Evolutionary conservation across 2,797 vertebrate genomes (phyloP).

Genomic region (Numenius phaeopus): DNA sequence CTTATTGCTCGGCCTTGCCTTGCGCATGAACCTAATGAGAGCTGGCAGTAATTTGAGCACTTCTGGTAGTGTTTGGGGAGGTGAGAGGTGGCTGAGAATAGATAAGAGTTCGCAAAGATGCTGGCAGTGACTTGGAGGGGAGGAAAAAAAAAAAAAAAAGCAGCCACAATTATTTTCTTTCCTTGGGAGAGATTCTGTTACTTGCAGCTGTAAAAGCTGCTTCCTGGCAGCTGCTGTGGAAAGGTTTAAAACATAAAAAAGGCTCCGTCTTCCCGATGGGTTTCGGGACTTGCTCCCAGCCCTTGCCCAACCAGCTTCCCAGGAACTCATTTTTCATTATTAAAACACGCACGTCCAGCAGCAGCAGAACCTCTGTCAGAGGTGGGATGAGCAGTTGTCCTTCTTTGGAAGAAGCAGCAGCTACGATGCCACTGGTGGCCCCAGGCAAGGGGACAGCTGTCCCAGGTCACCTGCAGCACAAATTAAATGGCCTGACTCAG

Average conservation of each 20-base stretch:
- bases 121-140: not conserved
- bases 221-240: conserved; percentile 39
- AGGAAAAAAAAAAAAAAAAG: not conserved
- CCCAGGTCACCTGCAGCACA: not conserved
- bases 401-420: not conserved
- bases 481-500: conserved; percentile 3
- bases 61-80: conserved; percentile 42
- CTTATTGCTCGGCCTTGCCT: conserved; percentile 29
- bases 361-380: not conserved
- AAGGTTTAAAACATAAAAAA: conserved; percentile 29
- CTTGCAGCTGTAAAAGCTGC: conserved; percentile 37
- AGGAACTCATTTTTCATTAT: not conserved
- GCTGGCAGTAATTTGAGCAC: conserved; percentile 62
- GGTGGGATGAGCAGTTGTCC: not conserved
- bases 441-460: not conserved
- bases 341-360: not conserved
- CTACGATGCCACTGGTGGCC: not conserved
- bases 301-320: not conserved
- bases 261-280: not conserved
- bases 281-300: not conserved
- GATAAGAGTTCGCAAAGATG: conserved; percentile 25
- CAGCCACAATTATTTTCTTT: conserved; percentile 31
- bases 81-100: conserved; percentile 60
- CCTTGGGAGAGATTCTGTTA: conserved; percentile 22
- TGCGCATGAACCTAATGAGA: conserved; percentile 28